Evolutionary conservation across 2,797 vertebrate genomes (phyloP), one percentile per base, ranked within the genome.

Genomic region (Petrocephalus sullivani): DNA sequence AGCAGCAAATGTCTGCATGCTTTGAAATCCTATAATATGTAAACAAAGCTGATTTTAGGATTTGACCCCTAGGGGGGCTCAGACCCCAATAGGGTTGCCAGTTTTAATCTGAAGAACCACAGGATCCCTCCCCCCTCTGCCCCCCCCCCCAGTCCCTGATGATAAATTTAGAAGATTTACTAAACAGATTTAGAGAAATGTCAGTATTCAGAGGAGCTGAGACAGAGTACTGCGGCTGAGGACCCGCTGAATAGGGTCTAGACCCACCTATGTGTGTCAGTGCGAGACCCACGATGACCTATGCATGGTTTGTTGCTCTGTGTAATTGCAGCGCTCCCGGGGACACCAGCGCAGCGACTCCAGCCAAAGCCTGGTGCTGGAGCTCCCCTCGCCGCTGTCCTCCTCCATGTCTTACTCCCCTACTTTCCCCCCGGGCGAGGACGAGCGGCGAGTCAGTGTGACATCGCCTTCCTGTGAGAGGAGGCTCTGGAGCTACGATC

Each of bases 321-420:
- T 89, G 46, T 88, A 46, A 14, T 23, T 6, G 61, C 93, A 97
- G 96, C 91, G 87, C 58, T 91, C 91, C 81, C 92, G 88, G 46
- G 94, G 93, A 90, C 92, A 95, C 94, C 92, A 92, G 10, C 90
- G 94, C 78, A 95, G 89, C 0, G 95, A 95, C 87, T 97, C 95
- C 0, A 37, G 88, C 0, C 95, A 95, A 90, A 96, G 95, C 88
- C 37, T 95, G 82, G 92, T 89, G 91, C 87, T 92, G 10, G 96
- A 96, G 89, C 91, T 92, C 57, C 90, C 85, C 0, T 95, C 94
- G 33, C 93, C 93, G 0, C 89, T 86, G 75, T 88, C 89, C 51
- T 58, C 94, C 2, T 85, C 89, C 7, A 83, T 90, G 92, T 89
- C 91, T 1, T 88, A 91, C 88, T 90, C 90, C 7, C 92, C 93